Percentiles rank a stretch among this genome's conserved stretches.
phyloP scores from a whole-genome alignment of 35 echinoderm and acorn worm species.

The Ptychodera flava region DNA sequence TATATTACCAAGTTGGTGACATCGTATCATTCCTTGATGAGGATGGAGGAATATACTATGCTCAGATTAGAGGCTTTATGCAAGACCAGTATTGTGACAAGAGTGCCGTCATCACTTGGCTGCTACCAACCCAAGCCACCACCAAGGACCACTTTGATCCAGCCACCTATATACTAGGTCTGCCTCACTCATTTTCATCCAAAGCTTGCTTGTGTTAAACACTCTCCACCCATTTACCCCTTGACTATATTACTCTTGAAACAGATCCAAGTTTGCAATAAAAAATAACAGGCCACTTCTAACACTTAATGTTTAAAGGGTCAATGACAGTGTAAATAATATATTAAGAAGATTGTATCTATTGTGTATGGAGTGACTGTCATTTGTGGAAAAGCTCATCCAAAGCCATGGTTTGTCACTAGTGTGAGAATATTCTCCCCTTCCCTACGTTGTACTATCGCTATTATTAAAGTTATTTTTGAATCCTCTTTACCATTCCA shows the following conservation, averaged over 20 bases:
- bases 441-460: no score
- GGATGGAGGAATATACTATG: constrained; percentile 85
- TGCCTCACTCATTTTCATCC: not conserved
- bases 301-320: not conserved
- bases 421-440: no score
- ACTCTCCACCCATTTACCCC: no score
- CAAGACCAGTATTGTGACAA: constrained; percentile 93
- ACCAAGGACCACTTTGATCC: constrained; percentile 71
- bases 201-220: no score
- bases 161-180: constrained; percentile 83
- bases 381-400: no score
- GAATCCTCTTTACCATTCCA: no score
- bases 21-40: constrained; percentile 86
- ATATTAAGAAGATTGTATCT: not conserved
- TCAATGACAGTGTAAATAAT: not conserved
- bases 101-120: constrained; percentile 94
- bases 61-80: constrained; percentile 90
- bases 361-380: not conserved
- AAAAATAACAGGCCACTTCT: not conserved
- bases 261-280: not conserved
- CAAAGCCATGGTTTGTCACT: no score
- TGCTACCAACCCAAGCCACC: constrained; percentile 82
- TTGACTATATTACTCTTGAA: not conserved
- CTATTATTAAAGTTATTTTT: no score
- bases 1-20: constrained; percentile 86